phyloP scores from a whole-genome alignment of 2,113 vertebrate genomes.

The Cinclus mexicanus region DNA sequence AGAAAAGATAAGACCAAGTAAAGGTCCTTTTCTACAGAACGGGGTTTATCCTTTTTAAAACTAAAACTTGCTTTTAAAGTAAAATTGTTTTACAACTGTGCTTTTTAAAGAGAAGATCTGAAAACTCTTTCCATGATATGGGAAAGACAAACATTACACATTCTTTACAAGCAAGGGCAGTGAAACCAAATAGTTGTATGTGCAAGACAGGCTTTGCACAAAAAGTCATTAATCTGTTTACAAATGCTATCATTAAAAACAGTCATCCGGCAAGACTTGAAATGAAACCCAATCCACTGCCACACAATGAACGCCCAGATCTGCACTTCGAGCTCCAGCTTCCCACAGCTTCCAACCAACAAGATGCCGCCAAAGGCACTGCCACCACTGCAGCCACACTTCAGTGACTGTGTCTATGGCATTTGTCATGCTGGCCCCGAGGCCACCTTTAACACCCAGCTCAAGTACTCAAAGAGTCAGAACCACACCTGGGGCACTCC shows the following conservation, averaged over 20 bases:
- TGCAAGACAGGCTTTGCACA: not conserved
- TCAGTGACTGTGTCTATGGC: not conserved
- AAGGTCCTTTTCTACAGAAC: not conserved
- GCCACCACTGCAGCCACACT: not conserved
- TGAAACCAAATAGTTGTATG: not conserved
- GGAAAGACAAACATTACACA: not conserved
- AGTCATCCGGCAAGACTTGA: not conserved
- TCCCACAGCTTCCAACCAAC: not conserved
- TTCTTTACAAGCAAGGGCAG: not conserved
- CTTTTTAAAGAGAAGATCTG: not conserved
- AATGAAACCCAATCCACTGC: not conserved
- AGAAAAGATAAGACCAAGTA: not conserved
- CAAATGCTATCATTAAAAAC: not conserved
- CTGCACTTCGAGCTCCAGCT: not conserved
- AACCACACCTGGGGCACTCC: not conserved
- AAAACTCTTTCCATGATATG: not conserved
- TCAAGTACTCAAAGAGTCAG: not conserved
- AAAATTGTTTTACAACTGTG: not conserved
- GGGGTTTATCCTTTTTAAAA: not conserved
- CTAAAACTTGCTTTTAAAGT: not conserved
- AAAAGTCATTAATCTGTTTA: not conserved
- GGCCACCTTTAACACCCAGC: not conserved
- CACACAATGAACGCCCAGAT: accelerated
- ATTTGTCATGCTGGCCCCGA: accelerated
- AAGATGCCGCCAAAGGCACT: not conserved